A percentile compares a stretch with the other conserved stretches of the same genome.
Conservation (phyloP, 2,888 invertebrate genomes). For the Ichneumon xanthorius region DNA sequence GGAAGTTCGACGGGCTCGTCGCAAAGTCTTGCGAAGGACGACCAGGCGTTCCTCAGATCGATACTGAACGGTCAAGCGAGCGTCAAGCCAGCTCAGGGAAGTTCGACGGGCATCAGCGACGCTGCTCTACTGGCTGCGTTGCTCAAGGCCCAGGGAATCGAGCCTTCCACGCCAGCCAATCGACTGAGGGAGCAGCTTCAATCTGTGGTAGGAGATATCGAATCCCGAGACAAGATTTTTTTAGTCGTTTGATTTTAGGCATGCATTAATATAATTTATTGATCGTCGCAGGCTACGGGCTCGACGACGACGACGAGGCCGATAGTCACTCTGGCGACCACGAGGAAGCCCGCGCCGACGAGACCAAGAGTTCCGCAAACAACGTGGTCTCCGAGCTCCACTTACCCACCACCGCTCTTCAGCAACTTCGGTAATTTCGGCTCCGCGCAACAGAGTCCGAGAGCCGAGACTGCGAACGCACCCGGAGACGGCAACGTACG, state of each 20-base stretch:
- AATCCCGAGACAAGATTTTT: constrained; percentile 75
- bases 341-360: constrained; percentile 74
- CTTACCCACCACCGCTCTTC: constrained; percentile 83
- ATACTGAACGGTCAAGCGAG: constrained; percentile 76
- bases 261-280: not conserved
- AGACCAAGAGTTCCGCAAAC: constrained; percentile 83
- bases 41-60: constrained; percentile 79
- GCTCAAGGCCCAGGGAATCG: constrained; percentile 90
- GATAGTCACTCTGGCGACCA: constrained; percentile 56
- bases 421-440: constrained; percentile 78
- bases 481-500: constrained; percentile 81
- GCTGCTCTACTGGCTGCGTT: constrained; percentile 90
- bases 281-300: constrained; percentile 26
- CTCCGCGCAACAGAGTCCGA: constrained; percentile 52
- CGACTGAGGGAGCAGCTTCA: constrained; percentile 87
- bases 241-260: not conserved
- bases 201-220: constrained; percentile 87
- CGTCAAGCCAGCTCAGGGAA: constrained; percentile 76
- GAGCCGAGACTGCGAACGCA: constrained; percentile 42
- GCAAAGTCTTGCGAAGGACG: constrained; percentile 49
- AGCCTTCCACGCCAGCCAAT: constrained; percentile 89
- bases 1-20: constrained; percentile 82
- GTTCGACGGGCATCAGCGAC: constrained; percentile 87
- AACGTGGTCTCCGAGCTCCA: constrained; percentile 80
- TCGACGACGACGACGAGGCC: constrained; percentile 66